phyloP scores from a whole-genome alignment of 2,797 vertebrate species.

The Pteronotus mesoamericanus region DNA sequence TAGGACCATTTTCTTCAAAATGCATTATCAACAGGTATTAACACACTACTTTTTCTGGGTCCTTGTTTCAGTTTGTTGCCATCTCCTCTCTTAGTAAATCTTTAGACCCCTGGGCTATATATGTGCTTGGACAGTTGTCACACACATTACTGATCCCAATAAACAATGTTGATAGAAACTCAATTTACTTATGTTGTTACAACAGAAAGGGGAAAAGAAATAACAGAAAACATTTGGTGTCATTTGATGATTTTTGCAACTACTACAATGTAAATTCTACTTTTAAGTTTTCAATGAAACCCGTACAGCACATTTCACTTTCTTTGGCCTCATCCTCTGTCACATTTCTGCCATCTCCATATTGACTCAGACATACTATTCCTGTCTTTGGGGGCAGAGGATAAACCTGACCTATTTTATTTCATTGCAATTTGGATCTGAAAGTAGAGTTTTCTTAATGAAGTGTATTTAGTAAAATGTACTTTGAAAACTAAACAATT shows the following conservation, averaged over 20 bases:
- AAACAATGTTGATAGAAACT: not conserved
- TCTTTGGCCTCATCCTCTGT: not conserved
- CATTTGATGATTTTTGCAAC: not conserved
- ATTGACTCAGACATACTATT: not conserved
- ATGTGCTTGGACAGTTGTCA: not conserved
- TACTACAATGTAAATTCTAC: not conserved
- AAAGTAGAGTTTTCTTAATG: constrained; percentile 6
- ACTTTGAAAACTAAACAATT: constrained; percentile 35
- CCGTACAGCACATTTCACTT: not conserved
- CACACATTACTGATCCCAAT: not conserved
- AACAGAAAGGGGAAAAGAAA: not conserved
- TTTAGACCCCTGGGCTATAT: not conserved
- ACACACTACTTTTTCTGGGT: not conserved
- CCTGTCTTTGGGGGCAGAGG: not conserved
- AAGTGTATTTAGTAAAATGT: not conserved
- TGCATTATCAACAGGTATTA: not conserved
- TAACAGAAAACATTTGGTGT: not conserved
- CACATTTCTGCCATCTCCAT: not conserved
- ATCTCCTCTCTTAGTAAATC: not conserved
- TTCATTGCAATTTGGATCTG: constrained; percentile 51
- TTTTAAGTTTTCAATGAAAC: constrained; percentile 6
- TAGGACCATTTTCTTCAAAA: not conserved
- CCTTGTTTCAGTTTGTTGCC: not conserved
- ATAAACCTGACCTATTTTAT: constrained; percentile 60
- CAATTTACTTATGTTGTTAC: not conserved